Base-by-base conservation (phyloP, 1,140 invertebrate genomes). In the Agrilus planipennis region DNA sequence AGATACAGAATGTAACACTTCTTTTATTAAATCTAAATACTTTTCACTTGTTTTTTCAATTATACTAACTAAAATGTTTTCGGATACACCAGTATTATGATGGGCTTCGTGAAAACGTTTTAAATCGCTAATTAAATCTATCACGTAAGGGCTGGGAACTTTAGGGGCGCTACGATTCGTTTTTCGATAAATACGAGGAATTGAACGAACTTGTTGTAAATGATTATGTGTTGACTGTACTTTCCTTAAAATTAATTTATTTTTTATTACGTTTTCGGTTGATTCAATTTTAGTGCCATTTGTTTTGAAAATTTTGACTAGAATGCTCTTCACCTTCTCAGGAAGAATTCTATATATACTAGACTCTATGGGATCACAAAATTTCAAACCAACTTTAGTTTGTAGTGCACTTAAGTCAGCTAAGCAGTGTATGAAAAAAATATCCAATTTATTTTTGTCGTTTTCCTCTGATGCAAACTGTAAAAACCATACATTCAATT, bases 1-100 rank as follows among this genome's bases (percentile, higher is more conserved):
- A 60, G 89, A 87, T 1, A 94, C 89, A 3, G 89, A 92, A 23
- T 79, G 87, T 37, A 96, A 65, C 3, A 95, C 88, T 64, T 94
- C 88, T 43, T 72, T 73, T 10, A 92, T 87, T 44, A 79, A 76
- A 45, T 68, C 73, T 47, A 73, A 77, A 68, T 90, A 95, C 46
- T 88, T 91, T 55, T 51, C 44, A 6, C 43, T 50, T 12, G 51
- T 46, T 39, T 46, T 39, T 22, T 52, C 27, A 16, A 56, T 28
- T 25, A 52, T 49, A 20, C 43, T 34, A 22, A 41, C 31, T 2
- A 46, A 14, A 27, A 42, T 20, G 27, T 35, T 23, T 9, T 41
- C 19, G 11, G 75, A 65, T 32, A 65, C 57, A 27, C 70, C 42
- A 77, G 60, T 44, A 66, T 58, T 19, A 59, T 57, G 23, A 63